A percentile compares a stretch with the other conserved stretches of the same genome.
These are phyloP conservation scores for Oxystoma pomonae DNA, from an alignment of 2,888 invertebrate species.

Conservation along the genomic window DNA sequence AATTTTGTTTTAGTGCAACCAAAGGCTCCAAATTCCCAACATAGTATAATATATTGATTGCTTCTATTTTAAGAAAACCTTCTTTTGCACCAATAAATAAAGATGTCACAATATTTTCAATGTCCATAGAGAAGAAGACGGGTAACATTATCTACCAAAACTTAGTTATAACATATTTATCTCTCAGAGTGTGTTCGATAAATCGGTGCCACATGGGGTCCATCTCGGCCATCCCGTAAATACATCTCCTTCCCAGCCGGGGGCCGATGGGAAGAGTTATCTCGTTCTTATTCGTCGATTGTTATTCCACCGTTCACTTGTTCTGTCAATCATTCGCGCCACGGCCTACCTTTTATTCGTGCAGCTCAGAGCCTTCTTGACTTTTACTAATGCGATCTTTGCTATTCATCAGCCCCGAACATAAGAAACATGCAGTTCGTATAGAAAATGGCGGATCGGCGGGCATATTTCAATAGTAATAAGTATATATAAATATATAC, in stretches of 20 bases:
- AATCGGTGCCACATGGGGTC: constrained; percentile 11
- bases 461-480: too few relatives aligned
- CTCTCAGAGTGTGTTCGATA: neutral
- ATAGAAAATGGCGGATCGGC: too few relatives aligned
- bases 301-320: constrained; percentile 34
- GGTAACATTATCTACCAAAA: neutral
- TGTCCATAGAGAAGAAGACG: neutral
- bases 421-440: too few relatives aligned
- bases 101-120: neutral
- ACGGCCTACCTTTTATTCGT: constrained; percentile 19
- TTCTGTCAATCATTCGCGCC: constrained; percentile 39
- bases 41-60: too few relatives aligned
- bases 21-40: too few relatives aligned
- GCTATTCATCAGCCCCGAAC: neutral
- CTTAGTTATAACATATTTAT: constrained; percentile 4
- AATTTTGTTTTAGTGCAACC: too few relatives aligned
- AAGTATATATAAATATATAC: too few relatives aligned
- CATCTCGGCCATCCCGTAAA: constrained; percentile 22
- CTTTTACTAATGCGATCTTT: constrained; percentile 20
- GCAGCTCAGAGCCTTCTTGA: constrained; percentile 14
- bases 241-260: neutral
- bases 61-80: too few relatives aligned
- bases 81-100: too few relatives aligned
- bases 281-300: constrained; percentile 39
- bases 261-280: constrained; percentile 11